A percentile compares a stretch with the other conserved stretches of the same genome.
Evolutionary conservation across 1,140 invertebrate species (phyloP).

Genomic region (Mactra quadrangularis): DNA sequence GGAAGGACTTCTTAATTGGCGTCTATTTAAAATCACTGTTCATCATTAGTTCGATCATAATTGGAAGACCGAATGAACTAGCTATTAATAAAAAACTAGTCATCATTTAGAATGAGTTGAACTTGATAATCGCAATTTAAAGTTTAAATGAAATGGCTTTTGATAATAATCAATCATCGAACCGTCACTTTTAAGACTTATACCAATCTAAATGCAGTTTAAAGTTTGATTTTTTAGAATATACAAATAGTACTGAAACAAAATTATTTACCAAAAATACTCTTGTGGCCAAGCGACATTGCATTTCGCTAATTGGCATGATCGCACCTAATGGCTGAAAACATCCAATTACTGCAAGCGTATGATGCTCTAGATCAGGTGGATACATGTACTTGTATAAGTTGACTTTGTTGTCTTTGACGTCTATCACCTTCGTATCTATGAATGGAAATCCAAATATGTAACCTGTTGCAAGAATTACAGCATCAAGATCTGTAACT

Average conservation of each 20-base stretch:
- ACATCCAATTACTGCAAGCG: constrained; percentile 85
- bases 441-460: constrained; percentile 77
- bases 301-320: constrained; percentile 82
- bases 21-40: too few species aligned
- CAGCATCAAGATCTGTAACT: constrained; percentile 71
- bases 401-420: constrained; percentile 80
- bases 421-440: constrained; percentile 73
- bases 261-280: constrained; percentile 61
- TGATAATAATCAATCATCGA: too few species aligned
- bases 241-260: too few species aligned
- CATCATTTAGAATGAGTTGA: too few species aligned
- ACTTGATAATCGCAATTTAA: too few species aligned
- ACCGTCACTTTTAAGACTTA: too few species aligned
- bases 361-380: constrained; percentile 78
- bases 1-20: not conserved
- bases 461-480: constrained; percentile 78
- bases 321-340: constrained; percentile 85
- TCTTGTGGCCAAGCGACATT: constrained; percentile 68
- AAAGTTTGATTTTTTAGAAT: too few species aligned
- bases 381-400: constrained; percentile 85
- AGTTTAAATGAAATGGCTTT: too few species aligned
- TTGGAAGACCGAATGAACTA: too few species aligned
- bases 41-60: too few species aligned
- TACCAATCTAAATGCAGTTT: too few species aligned
- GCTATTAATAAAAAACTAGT: too few species aligned